Conservation (phyloP, 2,113 vertebrate species). For the Nesogale talazaci region DNA sequence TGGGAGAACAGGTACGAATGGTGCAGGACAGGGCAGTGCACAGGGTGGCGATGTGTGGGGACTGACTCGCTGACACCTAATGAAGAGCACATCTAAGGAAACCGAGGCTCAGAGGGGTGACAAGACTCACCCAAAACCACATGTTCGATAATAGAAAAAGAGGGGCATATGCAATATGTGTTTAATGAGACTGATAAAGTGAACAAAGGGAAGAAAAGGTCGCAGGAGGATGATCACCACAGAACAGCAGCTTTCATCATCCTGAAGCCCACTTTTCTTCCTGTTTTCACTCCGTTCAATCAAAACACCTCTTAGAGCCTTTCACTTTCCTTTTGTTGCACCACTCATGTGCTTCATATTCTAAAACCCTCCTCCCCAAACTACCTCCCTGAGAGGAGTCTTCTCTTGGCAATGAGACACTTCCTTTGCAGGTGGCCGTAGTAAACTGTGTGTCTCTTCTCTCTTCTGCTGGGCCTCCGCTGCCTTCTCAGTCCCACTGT, state of each 20-base stretch:
- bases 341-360: neutral
- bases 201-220: too few species aligned
- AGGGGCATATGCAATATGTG: constrained; percentile 14
- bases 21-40: too few species aligned
- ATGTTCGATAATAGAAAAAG: neutral
- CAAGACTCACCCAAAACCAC: neutral
- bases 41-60: too few species aligned
- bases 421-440: neutral
- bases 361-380: neutral
- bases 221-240: too few species aligned
- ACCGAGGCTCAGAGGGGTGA: neutral
- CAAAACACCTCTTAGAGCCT: neutral
- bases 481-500: neutral
- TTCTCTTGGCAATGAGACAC: too few species aligned
- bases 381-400: neutral
- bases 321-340: constrained; percentile 38
- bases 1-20: too few species aligned
- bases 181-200: too few species aligned
- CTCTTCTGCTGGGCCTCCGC: neutral
- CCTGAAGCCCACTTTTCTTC: neutral
- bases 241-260: neutral
- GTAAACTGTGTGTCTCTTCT: neutral
- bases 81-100: neutral
- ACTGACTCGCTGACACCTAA: too few species aligned
- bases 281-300: neutral